A percentile compares a stretch with the other conserved stretches of the same genome.
Conservation (phyloP, 2,888 invertebrate genomes). For the Cephus pulcher region DNA sequence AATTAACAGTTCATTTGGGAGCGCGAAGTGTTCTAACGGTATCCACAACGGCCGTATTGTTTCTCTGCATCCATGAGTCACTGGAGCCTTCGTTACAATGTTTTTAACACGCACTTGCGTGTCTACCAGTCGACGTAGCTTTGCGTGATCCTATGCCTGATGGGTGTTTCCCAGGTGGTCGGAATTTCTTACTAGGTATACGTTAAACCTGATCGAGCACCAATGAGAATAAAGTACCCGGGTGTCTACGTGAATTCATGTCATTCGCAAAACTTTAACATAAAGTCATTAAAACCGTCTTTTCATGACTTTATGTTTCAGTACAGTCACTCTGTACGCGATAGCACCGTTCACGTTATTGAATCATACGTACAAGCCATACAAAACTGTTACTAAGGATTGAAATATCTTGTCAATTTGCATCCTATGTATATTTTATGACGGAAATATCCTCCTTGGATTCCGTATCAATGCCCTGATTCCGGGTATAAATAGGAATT, state of each 20-base stretch:
- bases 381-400: too few species aligned
- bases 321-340: too few species aligned
- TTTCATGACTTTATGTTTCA: too few species aligned
- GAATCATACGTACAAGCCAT: too few species aligned
- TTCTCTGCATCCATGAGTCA: background rate
- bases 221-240: background rate
- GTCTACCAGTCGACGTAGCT: background rate
- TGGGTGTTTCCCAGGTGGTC: background rate
- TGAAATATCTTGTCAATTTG: too few species aligned
- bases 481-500: too few species aligned
- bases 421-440: too few species aligned
- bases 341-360: too few species aligned
- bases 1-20: constrained; percentile 38
- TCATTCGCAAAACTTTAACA: background rate
- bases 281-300: background rate
- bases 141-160: background rate
- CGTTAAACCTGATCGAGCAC: background rate
- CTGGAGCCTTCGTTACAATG: background rate
- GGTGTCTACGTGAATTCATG: background rate
- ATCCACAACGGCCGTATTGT: background rate
- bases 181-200: background rate
- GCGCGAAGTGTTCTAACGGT: constrained; percentile 1
- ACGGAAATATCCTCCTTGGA: too few species aligned
- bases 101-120: background rate
- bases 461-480: too few species aligned